These are phyloP conservation scores for Dilophus febrilis DNA, from an alignment of 2,888 invertebrate genomes.

Conservation along the genomic window DNA sequence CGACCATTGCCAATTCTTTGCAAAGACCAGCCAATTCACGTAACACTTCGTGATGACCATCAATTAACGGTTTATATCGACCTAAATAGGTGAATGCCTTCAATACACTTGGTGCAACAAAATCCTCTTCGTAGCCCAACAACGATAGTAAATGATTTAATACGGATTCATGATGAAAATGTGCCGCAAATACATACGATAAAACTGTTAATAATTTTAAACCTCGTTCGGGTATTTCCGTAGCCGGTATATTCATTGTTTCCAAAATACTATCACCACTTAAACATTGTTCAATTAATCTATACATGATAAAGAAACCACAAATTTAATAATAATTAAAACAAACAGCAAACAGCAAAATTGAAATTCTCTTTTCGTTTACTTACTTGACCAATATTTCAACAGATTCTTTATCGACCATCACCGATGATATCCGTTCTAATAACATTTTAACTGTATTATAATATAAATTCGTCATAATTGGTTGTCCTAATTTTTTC, in stretches of 20 bases:
- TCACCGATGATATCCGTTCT: conserved; percentile 87
- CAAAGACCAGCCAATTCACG: conserved; percentile 70
- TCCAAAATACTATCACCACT: conserved; percentile 40
- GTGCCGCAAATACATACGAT: conserved; percentile 82
- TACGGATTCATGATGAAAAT: conserved; percentile 76
- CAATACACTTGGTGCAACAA: conserved; percentile 62
- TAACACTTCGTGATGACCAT: conserved; percentile 57
- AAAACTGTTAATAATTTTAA: conserved; percentile 73
- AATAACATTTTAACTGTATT: conserved; percentile 90
- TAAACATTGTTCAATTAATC: conserved; percentile 43
- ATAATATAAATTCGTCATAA: conserved; percentile 90
- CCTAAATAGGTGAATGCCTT: conserved; percentile 76
- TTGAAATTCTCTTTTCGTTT: conserved; percentile 2
- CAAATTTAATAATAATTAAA: conserved; percentile 1
- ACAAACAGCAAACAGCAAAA: background rate
- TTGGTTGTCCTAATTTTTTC: conserved; percentile 84
- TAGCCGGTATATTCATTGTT: conserved; percentile 61
- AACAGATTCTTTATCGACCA: conserved; percentile 84
- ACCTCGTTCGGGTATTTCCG: conserved; percentile 76
- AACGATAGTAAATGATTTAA: conserved; percentile 61
- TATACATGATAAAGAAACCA: conserved; percentile 7
- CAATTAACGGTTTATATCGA: conserved; percentile 67
- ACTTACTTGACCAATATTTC: conserved; percentile 45
- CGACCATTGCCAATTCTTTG: conserved; percentile 72
- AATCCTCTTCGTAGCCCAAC: conserved; percentile 47